phyloP scores from a whole-genome alignment of 1,140 invertebrate species.

The Microplitis demolitor region DNA sequence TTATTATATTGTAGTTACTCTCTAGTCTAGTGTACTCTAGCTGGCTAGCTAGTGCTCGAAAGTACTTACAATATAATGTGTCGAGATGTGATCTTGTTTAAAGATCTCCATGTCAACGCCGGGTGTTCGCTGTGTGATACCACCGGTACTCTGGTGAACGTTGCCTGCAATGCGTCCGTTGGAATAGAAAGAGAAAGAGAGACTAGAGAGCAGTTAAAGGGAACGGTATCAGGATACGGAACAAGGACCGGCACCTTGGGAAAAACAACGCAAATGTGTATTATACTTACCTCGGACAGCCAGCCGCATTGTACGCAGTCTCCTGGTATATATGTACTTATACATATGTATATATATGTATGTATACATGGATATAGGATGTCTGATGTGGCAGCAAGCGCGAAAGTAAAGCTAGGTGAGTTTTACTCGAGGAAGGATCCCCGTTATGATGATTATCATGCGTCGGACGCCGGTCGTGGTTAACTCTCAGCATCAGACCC shows the following conservation, averaged over 20 bases:
- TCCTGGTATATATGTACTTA: not conserved
- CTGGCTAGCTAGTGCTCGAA: too few species aligned
- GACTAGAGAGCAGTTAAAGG: not conserved
- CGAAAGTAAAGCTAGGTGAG: slow-evolving; percentile 33
- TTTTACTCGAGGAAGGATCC: slow-evolving; percentile 39
- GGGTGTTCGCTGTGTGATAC: too few species aligned
- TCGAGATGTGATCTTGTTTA: too few species aligned
- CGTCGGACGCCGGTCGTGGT: slow-evolving; percentile 35
- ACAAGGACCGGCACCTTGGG: slow-evolving; percentile 31
- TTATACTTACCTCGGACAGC: slow-evolving; percentile 2
- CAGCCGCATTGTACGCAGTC: slow-evolving; percentile 4
- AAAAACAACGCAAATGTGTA: slow-evolving; percentile 27
- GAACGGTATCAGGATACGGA: slow-evolving; percentile 22
- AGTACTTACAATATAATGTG: too few species aligned
- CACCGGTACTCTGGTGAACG: too few species aligned
- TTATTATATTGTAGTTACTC: too few species aligned
- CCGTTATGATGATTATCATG: slow-evolving; percentile 51
- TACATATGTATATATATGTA: not conserved
- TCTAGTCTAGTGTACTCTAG: too few species aligned
- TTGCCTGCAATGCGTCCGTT: too few species aligned
- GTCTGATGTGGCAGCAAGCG: slow-evolving; percentile 6
- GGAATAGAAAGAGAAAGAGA: too few species aligned
- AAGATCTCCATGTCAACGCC: too few species aligned
- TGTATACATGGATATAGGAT: slow-evolving; percentile 11
- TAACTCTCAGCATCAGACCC: slow-evolving; percentile 25